These are phyloP conservation scores for Oopsacas minuta DNA, from an alignment of 37 sponge, comb jelly and placozoan species.

Conservation along the genomic window DNA sequence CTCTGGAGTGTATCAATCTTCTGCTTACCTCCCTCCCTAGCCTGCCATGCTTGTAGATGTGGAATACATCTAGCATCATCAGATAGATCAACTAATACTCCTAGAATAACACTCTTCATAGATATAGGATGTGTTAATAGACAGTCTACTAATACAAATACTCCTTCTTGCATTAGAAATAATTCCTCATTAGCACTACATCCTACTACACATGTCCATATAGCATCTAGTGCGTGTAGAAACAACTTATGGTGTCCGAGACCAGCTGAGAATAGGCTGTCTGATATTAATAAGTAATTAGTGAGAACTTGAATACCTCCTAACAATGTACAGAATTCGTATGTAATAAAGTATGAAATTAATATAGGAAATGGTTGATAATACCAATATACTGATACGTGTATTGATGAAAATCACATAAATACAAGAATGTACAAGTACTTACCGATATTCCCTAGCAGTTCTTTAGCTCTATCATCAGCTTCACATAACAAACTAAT, in stretches of 20 bases:
- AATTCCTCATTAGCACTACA: constrained; percentile 66
- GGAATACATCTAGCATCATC: constrained; percentile 65
- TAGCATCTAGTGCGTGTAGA: constrained; percentile 59
- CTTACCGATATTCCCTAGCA: not conserved
- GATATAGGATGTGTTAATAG: constrained; percentile 58
- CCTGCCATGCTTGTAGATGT: constrained; percentile 21
- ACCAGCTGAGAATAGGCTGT: constrained; percentile 48
- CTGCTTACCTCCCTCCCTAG: not conserved
- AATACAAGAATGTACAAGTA: no score
- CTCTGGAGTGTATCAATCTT: not conserved
- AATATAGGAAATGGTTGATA: not conserved
- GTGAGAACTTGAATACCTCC: constrained; percentile 68
- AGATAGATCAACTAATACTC: constrained; percentile 85
- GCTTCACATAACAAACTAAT: not conserved
- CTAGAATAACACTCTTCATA: constrained; percentile 75
- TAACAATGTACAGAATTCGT: constrained; percentile 58
- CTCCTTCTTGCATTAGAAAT: constrained; percentile 82
- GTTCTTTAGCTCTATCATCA: not conserved
- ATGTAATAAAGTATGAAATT: not conserved
- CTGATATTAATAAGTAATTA: constrained; percentile 50
- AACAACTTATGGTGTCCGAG: constrained; percentile 77
- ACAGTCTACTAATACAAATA: constrained; percentile 66
- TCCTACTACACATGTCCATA: constrained; percentile 71
- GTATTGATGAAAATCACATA: no score
- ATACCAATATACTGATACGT: no score